Evolutionary conservation across 2,113 vertebrate genomes (phyloP), one percentile per base, ranked within the genome.

Genomic region (Xenopus tropicalis): DNA sequence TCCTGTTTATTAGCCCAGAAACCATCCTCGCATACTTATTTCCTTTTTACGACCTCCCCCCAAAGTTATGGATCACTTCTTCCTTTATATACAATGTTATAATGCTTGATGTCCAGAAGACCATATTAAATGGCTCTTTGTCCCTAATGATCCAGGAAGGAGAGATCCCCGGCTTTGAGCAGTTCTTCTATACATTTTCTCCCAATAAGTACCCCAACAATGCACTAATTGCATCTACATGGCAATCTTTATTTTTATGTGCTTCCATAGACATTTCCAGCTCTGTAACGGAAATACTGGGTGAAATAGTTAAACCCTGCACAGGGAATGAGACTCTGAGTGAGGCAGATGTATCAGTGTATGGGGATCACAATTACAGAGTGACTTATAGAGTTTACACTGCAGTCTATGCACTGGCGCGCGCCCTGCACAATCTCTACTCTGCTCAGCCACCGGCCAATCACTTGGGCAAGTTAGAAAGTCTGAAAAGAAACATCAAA

Each of bases 91-190:
- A 1, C 6, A 19, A 11, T 17, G 14, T 63, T 17, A 4, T 24
- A 63, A 37, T 7, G 11, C 9, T 63, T 37, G 4, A 25, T 1
- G 3, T 4, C 12, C 4, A 9, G 12, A 17, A 63, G 16, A 17
- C 13, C 61, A 63, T 25, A 63, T 63, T 63, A 16, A 63, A 63
- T 29, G 61, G 61, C 24, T 21, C 24, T 29, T n/a, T 63, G 17
- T 19, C 24, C 37, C 10, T 63, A 12, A 1, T 37, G 17, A 4
- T 63, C 6, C 24, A n/a, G n/a, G n/a, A n/a, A n/a, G n/a, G n/a
- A n/a, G n/a, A n/a, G n/a, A n/a, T n/a, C n/a, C n/a, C n/a, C 1
- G 61, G 25, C 13, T 63, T 63, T 29, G 19, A 63, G 10, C 12
- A 29, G 14, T 37, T 37, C 42, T 37, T 63, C 10, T 14, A 63